These are phyloP conservation scores for Sprattus sprattus DNA, from an alignment of 2,113 vertebrate species.

Conservation along the genomic window DNA sequence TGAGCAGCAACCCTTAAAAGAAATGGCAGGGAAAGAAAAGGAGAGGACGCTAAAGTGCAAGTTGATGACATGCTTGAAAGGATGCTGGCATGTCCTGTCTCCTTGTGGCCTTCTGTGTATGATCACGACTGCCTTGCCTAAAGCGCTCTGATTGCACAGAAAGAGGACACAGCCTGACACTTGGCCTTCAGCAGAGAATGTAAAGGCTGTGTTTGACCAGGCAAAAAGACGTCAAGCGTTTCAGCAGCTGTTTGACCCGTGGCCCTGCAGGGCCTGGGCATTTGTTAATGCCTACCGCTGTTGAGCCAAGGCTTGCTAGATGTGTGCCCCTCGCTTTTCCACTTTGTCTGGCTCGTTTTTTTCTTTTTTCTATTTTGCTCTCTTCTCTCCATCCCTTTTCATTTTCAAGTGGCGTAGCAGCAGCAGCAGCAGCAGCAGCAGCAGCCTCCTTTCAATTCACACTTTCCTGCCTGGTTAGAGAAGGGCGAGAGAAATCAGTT, in stretches of 20 bases:
- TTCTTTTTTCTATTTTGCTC: neutral
- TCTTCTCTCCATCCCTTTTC: neutral
- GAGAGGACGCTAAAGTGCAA: slow-evolving; percentile 22
- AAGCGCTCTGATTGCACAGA: neutral
- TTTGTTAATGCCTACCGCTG: neutral
- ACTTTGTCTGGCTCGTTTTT: neutral
- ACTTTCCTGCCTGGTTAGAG: neutral
- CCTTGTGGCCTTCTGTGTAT: neutral
- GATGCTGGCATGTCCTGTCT: neutral
- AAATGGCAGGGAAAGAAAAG: too few species aligned
- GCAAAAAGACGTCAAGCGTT: neutral
- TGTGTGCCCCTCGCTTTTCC: neutral
- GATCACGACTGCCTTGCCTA: neutral
- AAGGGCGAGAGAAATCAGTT: neutral
- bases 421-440: too few species aligned
- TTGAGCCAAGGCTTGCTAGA: neutral
- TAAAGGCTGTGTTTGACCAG: neutral
- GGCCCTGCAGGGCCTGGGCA: neutral
- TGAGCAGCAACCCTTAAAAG: slow-evolving; percentile 21
- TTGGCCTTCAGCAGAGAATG: neutral
- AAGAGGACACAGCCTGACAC: neutral
- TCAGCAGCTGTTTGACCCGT: neutral
- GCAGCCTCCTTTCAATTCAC: neutral
- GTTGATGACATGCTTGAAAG: slow-evolving; percentile 13
- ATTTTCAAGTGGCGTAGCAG: neutral